Base-by-base conservation (phyloP, 2,888 invertebrate species). In the Epinotia ramella region DNA sequence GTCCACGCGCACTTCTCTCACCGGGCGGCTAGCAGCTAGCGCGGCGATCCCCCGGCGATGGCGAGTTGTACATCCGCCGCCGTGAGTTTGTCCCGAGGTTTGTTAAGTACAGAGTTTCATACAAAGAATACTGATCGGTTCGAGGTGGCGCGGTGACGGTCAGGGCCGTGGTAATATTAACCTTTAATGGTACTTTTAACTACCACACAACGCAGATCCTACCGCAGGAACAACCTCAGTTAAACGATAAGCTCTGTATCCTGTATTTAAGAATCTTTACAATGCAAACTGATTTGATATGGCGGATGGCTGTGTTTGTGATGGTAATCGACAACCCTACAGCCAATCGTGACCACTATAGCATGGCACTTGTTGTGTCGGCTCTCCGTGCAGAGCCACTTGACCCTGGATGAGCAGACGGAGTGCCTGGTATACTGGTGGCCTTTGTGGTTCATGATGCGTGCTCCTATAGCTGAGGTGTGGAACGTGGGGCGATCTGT, bases 381-480 rank as follows among this genome's bases (percentile, higher is more conserved):
- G 79, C 90, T 92, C 79, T 93, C 92, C 0, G 90, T 87, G 73
- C 93, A 93, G 2, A 93, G 79, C 93, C 93, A 93, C 78, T 91
- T 89, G 1, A 94, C 93, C 68, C 91, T 84, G 16, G 93, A 91
- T 2, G 93, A 92, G 82, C 93, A 94, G 49, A 94, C 93, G 0
- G 93, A 94, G 77, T 93, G 93, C 0, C 93, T 81, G 0, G 93
- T 91, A 80, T 93, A 93, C 85, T 90, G 88, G 82, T 92, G 92
- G 0, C 93, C 93, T 0, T 88, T 86, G 7, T 93, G 86, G 80
- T 89, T 89, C 93, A 94, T 94, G 40, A 91, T 86, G 44, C 89
- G 87, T 0, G 90, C 93, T 0, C 92, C 93, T 67, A 90, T 91
- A 64, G 88, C 89, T 0, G 92, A 89, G 2, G 90, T 91, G 86